Evolutionary conservation across 53 echinoderm and acorn worm genomes (phyloP), one percentile per base, ranked within the genome.

Genomic region (Pentamera pediparva): DNA sequence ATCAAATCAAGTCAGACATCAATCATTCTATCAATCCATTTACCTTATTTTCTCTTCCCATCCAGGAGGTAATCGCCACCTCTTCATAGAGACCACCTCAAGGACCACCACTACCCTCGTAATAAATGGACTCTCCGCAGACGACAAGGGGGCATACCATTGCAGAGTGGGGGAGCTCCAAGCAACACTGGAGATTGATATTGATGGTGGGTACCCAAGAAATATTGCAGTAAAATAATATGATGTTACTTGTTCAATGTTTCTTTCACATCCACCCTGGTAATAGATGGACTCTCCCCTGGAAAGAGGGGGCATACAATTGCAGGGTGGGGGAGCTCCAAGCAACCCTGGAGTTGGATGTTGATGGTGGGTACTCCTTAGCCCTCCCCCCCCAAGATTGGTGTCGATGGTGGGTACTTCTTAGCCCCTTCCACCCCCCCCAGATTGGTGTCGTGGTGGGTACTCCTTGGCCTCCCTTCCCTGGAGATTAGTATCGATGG

Each of bases 71-170:
- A 63, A 48, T 25, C 62, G 62, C 26, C 92, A 79, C 18, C 37
- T 82, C 2, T 74, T 80, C 47, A 63, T 83, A 4, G 78, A 80
- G 67, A 77, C 80, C 25, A 54, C 86, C 4, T 80, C 89, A 6
- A 52, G 51, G 2, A 83, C 84, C 7, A 50, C 80, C 20, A 71
- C 89, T 0, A 60, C 74, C 19, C 79, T 88, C 2, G 83, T 84
- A 2, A 75, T 88, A 13, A 75, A 83, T 32, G 51, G 64, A 32
- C n/a, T 88, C 2, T 36, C 64, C 3, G 58, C 28, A 2, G 9
- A 32, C 2, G 88, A 88, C 32, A 64, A 55, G 22, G 88, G 88
- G 20, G 54, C 26, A 27, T 88, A 88, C 61, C 39, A 52, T 5
- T 88, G 88, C 54, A 78, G 38, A 51, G 83, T 87, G 2, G 87